Percentiles rank a stretch among this genome's conserved stretches.
These are phyloP conservation scores for Leuciscus waleckii DNA, from an alignment of 2,797 vertebrate species.

Conservation along the genomic window DNA sequence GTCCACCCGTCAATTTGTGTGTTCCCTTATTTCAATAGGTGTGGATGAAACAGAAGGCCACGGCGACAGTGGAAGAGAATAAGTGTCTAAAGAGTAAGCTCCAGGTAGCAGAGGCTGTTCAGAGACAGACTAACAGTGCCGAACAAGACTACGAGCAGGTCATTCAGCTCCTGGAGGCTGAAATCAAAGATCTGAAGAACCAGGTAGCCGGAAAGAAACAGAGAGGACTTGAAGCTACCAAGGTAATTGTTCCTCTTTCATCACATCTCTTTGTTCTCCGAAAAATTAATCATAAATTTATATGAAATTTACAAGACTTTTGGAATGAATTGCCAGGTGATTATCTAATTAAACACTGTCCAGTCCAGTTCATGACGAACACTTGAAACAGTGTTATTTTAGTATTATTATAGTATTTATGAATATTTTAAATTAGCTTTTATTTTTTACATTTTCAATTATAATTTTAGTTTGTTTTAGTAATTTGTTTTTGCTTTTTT, in stretches of 20 bases:
- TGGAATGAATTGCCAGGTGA: background rate
- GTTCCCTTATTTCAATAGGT: background rate
- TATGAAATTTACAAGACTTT: slow-evolving; percentile 2
- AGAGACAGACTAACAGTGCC: slow-evolving; percentile 77
- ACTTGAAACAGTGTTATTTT: background rate
- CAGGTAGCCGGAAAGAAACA: slow-evolving; percentile 79
- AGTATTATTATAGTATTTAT: background rate
- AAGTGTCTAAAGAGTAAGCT: slow-evolving; percentile 81
- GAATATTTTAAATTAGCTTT: background rate
- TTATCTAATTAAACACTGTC: no score
- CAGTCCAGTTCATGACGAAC: background rate
- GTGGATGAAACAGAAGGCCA: slow-evolving; percentile 77
- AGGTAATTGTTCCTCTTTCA: slow-evolving; percentile 55
- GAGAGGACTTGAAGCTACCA: slow-evolving; percentile 70
- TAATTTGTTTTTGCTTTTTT: background rate
- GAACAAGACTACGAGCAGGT: slow-evolving; percentile 94
- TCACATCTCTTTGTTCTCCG: background rate
- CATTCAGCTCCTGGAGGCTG: slow-evolving; percentile 88
- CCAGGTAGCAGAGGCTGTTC: slow-evolving; percentile 77
- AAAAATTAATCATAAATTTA: background rate
- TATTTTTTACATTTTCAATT: background rate
- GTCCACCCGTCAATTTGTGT: background rate
- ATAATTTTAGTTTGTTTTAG: background rate
- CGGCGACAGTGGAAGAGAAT: slow-evolving; percentile 84
- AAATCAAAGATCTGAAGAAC: slow-evolving; percentile 89